These are phyloP conservation scores for Urocitellus parryii DNA, from an alignment of 2,113 vertebrate genomes.

Conservation along the genomic window DNA sequence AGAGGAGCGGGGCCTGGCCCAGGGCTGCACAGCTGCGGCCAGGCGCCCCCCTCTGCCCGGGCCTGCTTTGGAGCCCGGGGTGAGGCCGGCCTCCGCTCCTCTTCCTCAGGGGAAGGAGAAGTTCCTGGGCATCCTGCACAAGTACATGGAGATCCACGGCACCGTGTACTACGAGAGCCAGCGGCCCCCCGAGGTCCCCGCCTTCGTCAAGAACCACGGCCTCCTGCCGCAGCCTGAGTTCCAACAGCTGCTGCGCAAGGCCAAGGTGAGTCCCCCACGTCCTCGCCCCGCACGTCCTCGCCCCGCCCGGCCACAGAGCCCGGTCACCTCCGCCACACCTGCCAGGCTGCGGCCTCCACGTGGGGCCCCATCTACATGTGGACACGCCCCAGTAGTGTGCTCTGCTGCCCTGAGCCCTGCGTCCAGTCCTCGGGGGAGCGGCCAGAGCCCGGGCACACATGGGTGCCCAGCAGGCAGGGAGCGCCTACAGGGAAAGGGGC, in stretches of 20 bases:
- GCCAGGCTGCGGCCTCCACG: accelerated
- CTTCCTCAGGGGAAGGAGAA: slow-evolving; percentile 94
- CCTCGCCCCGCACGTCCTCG: not conserved
- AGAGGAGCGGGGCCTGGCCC: not conserved
- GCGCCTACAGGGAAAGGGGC: too few species aligned
- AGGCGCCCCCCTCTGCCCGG: too few species aligned
- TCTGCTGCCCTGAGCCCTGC: not conserved
- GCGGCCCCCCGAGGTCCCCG: slow-evolving; percentile 95
- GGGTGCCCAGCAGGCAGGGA: not conserved
- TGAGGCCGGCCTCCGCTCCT: not conserved
- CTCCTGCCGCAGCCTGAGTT: slow-evolving; percentile 96
- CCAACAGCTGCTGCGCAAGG: slow-evolving; percentile 96
- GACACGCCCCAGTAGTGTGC: not conserved
- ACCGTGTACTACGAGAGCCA: slow-evolving; percentile 97
- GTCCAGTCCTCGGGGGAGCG: too few species aligned
- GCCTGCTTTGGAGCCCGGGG: not conserved
- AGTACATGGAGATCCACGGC: slow-evolving; percentile 98
- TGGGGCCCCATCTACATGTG: accelerated
- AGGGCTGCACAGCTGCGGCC: not conserved
- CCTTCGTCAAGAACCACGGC: slow-evolving; percentile 97
- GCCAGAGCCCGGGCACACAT: not conserved
- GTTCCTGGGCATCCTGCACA: slow-evolving; percentile 93
- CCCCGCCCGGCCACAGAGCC: accelerated
- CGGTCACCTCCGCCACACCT: accelerated
- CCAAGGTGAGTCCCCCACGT: slow-evolving; percentile 87